phyloP scores from a whole-genome alignment of 2,888 invertebrate species.

The Tineola bisselliella region DNA sequence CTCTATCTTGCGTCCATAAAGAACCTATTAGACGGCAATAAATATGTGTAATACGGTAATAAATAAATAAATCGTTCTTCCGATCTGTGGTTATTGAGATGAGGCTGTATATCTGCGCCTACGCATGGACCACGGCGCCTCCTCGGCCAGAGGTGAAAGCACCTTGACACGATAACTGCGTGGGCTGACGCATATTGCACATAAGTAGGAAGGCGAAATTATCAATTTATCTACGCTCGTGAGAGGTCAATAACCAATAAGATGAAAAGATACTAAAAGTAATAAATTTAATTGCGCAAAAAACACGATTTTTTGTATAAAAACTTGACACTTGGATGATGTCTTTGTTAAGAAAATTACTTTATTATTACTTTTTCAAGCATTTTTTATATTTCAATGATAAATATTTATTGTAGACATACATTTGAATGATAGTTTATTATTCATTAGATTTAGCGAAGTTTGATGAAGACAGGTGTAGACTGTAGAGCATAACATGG shows the following conservation, averaged over 20 bases:
- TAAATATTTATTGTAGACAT: background rate
- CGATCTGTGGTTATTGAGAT: constrained; percentile 22
- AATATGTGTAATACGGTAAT: constrained; percentile 37
- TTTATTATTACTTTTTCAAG: background rate
- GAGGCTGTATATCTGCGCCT: background rate
- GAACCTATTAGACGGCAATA: constrained; percentile 34
- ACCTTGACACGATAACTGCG: background rate
- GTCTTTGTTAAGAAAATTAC: background rate
- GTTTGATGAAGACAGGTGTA: no score
- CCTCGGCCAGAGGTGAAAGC: constrained; percentile 10
- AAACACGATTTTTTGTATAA: background rate
- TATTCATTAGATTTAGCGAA: no score
- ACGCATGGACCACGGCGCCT: background rate
- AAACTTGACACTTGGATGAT: background rate
- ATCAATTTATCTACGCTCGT: background rate
- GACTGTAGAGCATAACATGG: no score
- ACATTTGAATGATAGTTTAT: background rate
- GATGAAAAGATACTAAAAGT: background rate
- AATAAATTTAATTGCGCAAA: background rate
- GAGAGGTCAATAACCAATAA: background rate
- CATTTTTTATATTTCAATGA: background rate
- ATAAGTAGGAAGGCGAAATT: constrained; percentile 6
- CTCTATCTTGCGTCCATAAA: constrained; percentile 30
- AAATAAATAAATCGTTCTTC: constrained; percentile 37
- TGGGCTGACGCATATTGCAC: constrained; percentile 7